Base-by-base conservation (phyloP, 2,888 invertebrate species). In the Scaptomyza parva region DNA sequence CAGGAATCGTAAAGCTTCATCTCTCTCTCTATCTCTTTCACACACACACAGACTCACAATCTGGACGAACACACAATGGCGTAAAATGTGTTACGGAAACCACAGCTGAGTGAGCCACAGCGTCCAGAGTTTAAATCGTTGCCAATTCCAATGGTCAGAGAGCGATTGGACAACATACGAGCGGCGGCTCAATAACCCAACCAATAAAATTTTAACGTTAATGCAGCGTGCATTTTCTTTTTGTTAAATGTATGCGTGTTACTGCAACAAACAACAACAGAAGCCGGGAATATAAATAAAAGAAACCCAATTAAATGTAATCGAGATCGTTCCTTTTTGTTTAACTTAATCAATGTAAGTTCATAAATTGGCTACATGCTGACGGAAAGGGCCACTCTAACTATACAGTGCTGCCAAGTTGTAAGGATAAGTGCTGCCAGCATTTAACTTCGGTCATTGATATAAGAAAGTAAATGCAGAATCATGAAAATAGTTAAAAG, bases 141-240 rank as follows among this genome's bases (percentile, higher is more conserved):
- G 50, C 62, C 54, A 63, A 52, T 61, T 50, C 44, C 51, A 72
- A 26, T 26, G 39, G 39, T 47, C 53, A 63, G 39, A 53, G 48
- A 63, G 39, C 63, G 48, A 63, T 44, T 50, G 35, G 33, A 30
- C 47, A 18, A 30, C 48, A 39, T 24, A 39, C 60, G 18, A 24
- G 24, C 22, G 28, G 9, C 9, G 60, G 61, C 84, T 67, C 70
- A 66, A 81, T 84, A 84, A 69, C 74, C 66, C 71, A 67, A 62
- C 53, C 83, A 76, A 81, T 81, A 76, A 82, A 81, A 83, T 76
- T 79, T 86, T 86, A 86, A 81, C 83, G 80, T 59, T 69, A 83
- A 86, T 86, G 70, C 70, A 61, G 61, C 58, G 70, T 57, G 68
- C n/a, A n/a, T n/a, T n/a, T n/a, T n/a, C n/a, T n/a, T n/a, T n/a